Percentiles rank a stretch among this genome's conserved stretches.
Conservation (phyloP, 2,888 invertebrate species). For the Ophion ventricosus region DNA sequence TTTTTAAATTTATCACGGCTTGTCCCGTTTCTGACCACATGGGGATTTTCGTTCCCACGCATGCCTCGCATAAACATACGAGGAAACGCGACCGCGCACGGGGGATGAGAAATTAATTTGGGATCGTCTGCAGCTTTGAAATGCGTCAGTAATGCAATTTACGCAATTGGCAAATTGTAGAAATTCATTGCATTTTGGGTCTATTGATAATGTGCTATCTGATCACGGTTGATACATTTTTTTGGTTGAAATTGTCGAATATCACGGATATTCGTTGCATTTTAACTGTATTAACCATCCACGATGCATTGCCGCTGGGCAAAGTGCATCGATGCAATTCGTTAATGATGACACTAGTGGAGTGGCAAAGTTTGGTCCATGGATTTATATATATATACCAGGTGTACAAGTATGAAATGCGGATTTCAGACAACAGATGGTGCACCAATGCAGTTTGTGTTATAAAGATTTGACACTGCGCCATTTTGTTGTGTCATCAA, state of each 20-base stretch:
- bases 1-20: not conserved
- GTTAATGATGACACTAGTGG: too few species aligned
- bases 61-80: not conserved
- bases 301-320: too few species aligned
- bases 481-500: too few species aligned
- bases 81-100: not conserved
- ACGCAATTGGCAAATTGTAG: not conserved
- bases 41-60: not conserved
- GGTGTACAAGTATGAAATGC: too few species aligned
- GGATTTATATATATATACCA: too few species aligned
- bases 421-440: too few species aligned
- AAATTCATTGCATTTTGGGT: slow-evolving; percentile 3
- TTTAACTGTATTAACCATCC: not conserved
- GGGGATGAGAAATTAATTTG: not conserved
- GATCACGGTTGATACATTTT: not conserved
- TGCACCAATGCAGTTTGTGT: too few species aligned
- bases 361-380: too few species aligned
- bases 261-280: not conserved
- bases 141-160: not conserved
- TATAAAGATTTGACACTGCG: too few species aligned
- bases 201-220: not conserved
- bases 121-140: not conserved
- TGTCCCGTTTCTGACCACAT: not conserved
- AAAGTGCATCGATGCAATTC: too few species aligned
- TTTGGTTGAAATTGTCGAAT: not conserved